These are phyloP conservation scores for Carposina sasakii DNA, from an alignment of 1,140 invertebrate genomes.

Conservation along the genomic window DNA sequence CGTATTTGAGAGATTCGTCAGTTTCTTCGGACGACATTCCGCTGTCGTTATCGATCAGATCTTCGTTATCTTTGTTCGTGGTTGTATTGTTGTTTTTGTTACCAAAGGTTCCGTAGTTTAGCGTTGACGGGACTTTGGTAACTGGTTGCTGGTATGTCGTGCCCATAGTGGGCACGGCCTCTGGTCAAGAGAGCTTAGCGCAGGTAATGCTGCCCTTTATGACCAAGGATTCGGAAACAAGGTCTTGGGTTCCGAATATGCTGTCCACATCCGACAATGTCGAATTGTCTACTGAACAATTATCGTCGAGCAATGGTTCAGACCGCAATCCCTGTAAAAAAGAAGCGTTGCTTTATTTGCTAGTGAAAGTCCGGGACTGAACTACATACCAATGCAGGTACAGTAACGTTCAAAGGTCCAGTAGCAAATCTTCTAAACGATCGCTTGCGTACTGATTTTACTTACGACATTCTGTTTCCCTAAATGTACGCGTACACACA, in stretches of 20 bases:
- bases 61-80: constrained; percentile 22
- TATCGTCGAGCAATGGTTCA: constrained; percentile 55
- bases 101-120: constrained; percentile 53
- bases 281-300: constrained; percentile 44
- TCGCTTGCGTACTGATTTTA: too few species aligned
- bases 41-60: constrained; percentile 50
- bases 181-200: constrained; percentile 54
- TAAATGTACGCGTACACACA: too few species aligned
- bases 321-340: constrained; percentile 52
- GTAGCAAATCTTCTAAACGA: too few species aligned
- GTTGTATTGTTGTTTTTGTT: constrained; percentile 38
- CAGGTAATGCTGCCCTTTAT: constrained; percentile 46
- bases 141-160: constrained; percentile 31
- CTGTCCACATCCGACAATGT: constrained; percentile 47
- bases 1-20: constrained; percentile 48
- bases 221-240: constrained; percentile 38
- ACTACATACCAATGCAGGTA: too few species aligned
- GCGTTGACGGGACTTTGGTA: constrained; percentile 28
- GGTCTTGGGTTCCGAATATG: constrained; percentile 46
- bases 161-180: constrained; percentile 55
- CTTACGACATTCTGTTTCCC: too few species aligned
- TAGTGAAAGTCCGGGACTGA: too few species aligned
- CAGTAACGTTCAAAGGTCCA: too few species aligned
- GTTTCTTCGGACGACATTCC: constrained; percentile 66
- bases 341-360: too few species aligned